These are phyloP conservation scores for Cynopterus sphinx DNA, from an alignment of 2,797 vertebrate species.

Conservation along the genomic window DNA sequence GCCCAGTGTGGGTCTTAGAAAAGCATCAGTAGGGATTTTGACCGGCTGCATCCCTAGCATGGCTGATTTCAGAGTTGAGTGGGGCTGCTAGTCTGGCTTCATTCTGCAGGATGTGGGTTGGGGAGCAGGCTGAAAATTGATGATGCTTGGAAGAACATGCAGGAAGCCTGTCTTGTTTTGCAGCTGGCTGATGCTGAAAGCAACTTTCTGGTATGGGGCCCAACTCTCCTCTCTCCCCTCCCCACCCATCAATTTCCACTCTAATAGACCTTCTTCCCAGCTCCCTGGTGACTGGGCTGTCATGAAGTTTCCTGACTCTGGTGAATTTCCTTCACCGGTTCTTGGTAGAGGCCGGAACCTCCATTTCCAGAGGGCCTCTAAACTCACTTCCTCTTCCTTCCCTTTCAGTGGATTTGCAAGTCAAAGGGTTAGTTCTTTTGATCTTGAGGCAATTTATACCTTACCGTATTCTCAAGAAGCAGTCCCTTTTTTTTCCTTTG, in stretches of 20 bases:
- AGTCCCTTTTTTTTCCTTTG: background rate
- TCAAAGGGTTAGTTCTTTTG: slow-evolving; percentile 60
- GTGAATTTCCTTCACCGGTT: slow-evolving; percentile 53
- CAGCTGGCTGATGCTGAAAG: slow-evolving; percentile 65
- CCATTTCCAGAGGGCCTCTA: slow-evolving; percentile 52
- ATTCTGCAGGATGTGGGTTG: slow-evolving; percentile 44
- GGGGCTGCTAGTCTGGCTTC: background rate
- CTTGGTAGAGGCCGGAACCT: background rate
- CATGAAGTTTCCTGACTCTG: slow-evolving; percentile 64
- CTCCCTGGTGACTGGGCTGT: slow-evolving; percentile 43
- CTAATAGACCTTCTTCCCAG: slow-evolving; percentile 26
- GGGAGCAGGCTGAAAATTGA: slow-evolving; percentile 50
- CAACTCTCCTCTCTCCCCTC: background rate
- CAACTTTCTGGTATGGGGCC: slow-evolving; percentile 58
- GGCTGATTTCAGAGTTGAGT: background rate
- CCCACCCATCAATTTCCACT: slow-evolving; percentile 55
- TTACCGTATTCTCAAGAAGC: slow-evolving; percentile 24
- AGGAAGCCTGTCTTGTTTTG: slow-evolving; percentile 49
- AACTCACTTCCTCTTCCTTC: slow-evolving; percentile 23
- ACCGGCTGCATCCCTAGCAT: background rate
- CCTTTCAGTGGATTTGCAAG: slow-evolving; percentile 57
- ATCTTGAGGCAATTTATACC: slow-evolving; percentile 54
- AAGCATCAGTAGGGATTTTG: background rate
- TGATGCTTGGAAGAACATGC: slow-evolving; percentile 47
- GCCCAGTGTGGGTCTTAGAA: background rate